Base-by-base conservation (phyloP, 2,113 vertebrate species). In the Gymnocephalus cernua region DNA sequence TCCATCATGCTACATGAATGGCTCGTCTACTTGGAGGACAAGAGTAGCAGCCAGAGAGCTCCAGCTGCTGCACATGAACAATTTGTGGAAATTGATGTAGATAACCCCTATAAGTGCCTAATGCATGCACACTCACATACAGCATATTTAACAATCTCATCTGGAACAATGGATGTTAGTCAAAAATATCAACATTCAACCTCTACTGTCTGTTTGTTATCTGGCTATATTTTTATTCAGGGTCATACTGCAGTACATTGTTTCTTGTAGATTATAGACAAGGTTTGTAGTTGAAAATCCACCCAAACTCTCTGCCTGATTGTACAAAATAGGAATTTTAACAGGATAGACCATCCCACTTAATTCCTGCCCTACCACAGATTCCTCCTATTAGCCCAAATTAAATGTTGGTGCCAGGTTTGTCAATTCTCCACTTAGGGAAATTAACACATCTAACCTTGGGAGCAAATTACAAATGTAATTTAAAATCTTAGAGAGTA, bases 71-170 rank as follows among this genome's bases (percentile, higher is more conserved):
- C 58, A 44, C 58, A 32, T 32, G 62, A 61, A 95, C 94, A 95
- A 95, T 95, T 51, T 80, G 89, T 84, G 94, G 93, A 95, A 95
- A 90, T 89, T 75, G 81, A 90, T 84, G 79, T 41, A 58, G 92
- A 94, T 93, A 93, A 87, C 45, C 4, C 61, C 5, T 32, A 51
- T 59, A 80, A 69, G 51, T 73, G 41, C 50, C 58, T 61, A 0
- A 65, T 66, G 79, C 56, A 82, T n/a, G n/a, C 32, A 32, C 32
- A 32, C 35, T 63, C 2, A 59, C 29, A 19, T 48, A 67, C 1
- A 62, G 48, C 11, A 74, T 47, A 80, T 85, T 50, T 51, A 72
- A 79, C 69, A 86, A 64, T 86, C 47, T 15, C 25, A 74, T 66
- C 50, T 72, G 6, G 38, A 90, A 91, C 92, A 91, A 91, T 89